These are phyloP conservation scores for Stenotaenia linearis DNA, from an alignment of 2,888 invertebrate genomes.

Conservation along the genomic window DNA sequence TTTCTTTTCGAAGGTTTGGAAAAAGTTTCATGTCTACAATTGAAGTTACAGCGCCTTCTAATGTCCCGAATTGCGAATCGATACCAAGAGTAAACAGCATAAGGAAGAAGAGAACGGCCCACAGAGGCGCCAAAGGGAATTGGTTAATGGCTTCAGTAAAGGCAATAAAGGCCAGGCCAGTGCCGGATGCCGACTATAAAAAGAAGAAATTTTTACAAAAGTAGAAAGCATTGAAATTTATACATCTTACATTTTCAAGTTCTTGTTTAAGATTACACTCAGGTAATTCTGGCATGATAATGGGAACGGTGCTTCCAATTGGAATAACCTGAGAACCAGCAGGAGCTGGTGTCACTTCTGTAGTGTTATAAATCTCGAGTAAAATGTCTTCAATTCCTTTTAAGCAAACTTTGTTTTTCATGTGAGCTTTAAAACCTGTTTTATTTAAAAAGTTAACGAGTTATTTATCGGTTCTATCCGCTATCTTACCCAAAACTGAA, in stretches of 20 bases:
- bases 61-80: constrained; percentile 91
- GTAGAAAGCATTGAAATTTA: not conserved
- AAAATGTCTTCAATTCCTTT: constrained; percentile 57
- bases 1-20: constrained; percentile 83
- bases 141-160: constrained; percentile 98
- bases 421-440: constrained; percentile 74
- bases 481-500: constrained; percentile 74
- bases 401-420: constrained; percentile 72
- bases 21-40: constrained; percentile 92
- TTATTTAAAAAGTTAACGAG: not conserved
- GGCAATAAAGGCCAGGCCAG: constrained; percentile 92
- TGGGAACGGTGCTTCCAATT: constrained; percentile 38
- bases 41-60: constrained; percentile 93
- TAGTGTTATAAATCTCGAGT: constrained; percentile 39
- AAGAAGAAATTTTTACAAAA: not conserved
- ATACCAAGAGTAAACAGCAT: constrained; percentile 96
- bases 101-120: constrained; percentile 92
- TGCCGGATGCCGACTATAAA: constrained; percentile 87
- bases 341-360: constrained; percentile 35
- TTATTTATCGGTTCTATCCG: too few species aligned
- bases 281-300: constrained; percentile 51
- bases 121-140: constrained; percentile 85
- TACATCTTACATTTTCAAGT: constrained; percentile 66
- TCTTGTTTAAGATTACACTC: constrained; percentile 79
- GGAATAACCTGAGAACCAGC: constrained; percentile 39